These are phyloP conservation scores for Papilio elwesi DNA, from an alignment of 2,888 invertebrate genomes.

Conservation along the genomic window DNA sequence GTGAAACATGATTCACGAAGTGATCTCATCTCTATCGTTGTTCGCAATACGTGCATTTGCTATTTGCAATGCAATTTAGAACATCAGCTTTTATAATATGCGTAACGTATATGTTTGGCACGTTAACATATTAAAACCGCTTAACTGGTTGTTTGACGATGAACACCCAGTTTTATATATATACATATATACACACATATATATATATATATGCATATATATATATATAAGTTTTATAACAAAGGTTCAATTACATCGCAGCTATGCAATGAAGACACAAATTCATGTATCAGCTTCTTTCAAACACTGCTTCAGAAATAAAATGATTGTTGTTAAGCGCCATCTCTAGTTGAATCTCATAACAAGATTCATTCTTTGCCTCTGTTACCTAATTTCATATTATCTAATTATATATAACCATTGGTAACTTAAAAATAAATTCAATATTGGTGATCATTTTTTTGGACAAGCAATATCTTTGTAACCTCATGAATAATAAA, in stretches of 20 bases:
- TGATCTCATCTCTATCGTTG: slow-evolving; percentile 34
- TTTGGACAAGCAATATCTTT: background rate
- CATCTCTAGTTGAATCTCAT: too few species aligned
- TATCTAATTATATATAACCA: too few species aligned
- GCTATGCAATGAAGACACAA: background rate
- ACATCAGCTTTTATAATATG: slow-evolving; percentile 33
- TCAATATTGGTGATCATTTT: background rate
- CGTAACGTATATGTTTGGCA: slow-evolving; percentile 35
- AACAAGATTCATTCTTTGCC: too few species aligned
- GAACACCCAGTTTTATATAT: too few species aligned
- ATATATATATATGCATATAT: background rate
- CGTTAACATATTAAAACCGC: slow-evolving; percentile 29
- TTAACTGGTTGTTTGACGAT: background rate
- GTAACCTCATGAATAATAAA: background rate
- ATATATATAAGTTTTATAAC: background rate
- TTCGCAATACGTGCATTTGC: slow-evolving; percentile 34
- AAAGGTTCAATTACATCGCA: background rate
- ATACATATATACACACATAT: background rate
- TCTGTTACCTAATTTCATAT: too few species aligned
- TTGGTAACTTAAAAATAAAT: too few species aligned
- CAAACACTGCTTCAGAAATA: too few species aligned
- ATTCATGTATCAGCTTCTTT: background rate
- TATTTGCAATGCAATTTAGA: slow-evolving; percentile 36
- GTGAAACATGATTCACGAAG: slow-evolving; percentile 39
- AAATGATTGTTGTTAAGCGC: too few species aligned